Conservation (phyloP, 2,797 vertebrate genomes). For the Enteromius trimaculatus region DNA sequence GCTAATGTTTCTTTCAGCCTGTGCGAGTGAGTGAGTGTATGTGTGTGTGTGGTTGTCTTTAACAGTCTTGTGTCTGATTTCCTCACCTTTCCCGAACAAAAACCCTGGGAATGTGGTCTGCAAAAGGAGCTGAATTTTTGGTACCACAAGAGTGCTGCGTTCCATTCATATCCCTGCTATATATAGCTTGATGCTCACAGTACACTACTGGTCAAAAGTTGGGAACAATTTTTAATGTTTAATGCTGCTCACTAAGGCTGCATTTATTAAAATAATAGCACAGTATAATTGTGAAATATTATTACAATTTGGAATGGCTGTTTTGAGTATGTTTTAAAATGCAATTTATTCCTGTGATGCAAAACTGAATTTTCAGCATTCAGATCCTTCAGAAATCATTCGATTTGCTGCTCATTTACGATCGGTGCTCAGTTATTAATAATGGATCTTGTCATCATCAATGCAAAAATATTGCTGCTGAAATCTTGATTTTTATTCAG, state of each 20-base stretch:
- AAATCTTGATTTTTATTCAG: not conserved
- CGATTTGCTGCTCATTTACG: not conserved
- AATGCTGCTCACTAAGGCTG: not conserved
- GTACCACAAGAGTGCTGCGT: not conserved
- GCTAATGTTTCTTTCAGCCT: constrained; percentile 70
- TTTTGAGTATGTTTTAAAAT: not conserved
- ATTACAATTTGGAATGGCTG: not conserved
- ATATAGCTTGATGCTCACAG: not conserved
- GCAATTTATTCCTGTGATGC: not conserved
- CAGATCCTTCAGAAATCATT: not conserved
- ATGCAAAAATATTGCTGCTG: not conserved
- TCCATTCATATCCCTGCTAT: not conserved
- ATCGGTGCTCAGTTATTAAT: not conserved
- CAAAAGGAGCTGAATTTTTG: not conserved
- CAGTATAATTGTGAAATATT: not conserved
- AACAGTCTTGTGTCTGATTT: constrained; percentile 61
- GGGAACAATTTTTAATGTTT: not conserved
- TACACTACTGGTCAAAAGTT: not conserved
- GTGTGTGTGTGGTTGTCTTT: constrained; percentile 52
- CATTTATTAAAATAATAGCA: not conserved
- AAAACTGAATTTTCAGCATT: not conserved
- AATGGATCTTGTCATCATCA: not conserved
- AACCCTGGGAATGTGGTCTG: constrained; percentile 17
- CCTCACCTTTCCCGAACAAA: constrained; percentile 18
- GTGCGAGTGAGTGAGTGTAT: constrained; percentile 47